A percentile compares a stretch with the other conserved stretches of the same genome.
phyloP scores from a whole-genome alignment of 2,797 vertebrate genomes.

The Rhyacichthys aspro region DNA sequence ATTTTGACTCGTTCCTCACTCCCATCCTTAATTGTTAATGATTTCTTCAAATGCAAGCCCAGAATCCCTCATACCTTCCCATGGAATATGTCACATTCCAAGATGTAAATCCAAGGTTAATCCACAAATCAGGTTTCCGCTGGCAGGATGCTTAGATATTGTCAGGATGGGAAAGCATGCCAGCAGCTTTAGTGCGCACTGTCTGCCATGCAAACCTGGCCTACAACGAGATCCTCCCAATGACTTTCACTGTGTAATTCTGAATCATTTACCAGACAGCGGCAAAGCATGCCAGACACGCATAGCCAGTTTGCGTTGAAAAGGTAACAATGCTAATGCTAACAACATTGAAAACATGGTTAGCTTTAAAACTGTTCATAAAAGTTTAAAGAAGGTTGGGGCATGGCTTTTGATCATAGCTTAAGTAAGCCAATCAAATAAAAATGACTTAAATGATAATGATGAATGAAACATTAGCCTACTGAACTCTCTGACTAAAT shows the following conservation, averaged over 20 bases:
- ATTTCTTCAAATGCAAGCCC: constrained; percentile 75
- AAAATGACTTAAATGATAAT: too few relatives aligned
- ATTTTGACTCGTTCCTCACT: constrained; percentile 49
- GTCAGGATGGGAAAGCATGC: constrained; percentile 48
- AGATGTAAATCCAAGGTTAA: constrained; percentile 63
- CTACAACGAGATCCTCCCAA: constrained; percentile 55
- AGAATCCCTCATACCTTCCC: constrained; percentile 32
- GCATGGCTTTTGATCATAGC: constrained; percentile 18
- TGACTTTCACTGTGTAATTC: constrained; percentile 67
- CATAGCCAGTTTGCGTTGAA: constrained; percentile 43
- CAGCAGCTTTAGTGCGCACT: constrained; percentile 35
- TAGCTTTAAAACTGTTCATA: constrained; percentile 52
- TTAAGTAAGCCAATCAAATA: not conserved
- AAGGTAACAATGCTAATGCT: constrained; percentile 42
- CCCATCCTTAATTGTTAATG: constrained; percentile 76
- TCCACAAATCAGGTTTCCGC: constrained; percentile 58
- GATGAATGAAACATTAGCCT: too few relatives aligned
- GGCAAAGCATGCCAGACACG: constrained; percentile 52
- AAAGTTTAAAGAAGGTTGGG: constrained; percentile 51
- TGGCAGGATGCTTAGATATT: constrained; percentile 35
- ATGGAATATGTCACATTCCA: constrained; percentile 51
- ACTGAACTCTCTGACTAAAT: too few relatives aligned
- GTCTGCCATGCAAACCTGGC: constrained; percentile 52
- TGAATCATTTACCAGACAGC: constrained; percentile 71
- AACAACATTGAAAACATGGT: constrained; percentile 60